phyloP scores from a whole-genome alignment of 2,797 vertebrate species.

The Manis javanica region DNA sequence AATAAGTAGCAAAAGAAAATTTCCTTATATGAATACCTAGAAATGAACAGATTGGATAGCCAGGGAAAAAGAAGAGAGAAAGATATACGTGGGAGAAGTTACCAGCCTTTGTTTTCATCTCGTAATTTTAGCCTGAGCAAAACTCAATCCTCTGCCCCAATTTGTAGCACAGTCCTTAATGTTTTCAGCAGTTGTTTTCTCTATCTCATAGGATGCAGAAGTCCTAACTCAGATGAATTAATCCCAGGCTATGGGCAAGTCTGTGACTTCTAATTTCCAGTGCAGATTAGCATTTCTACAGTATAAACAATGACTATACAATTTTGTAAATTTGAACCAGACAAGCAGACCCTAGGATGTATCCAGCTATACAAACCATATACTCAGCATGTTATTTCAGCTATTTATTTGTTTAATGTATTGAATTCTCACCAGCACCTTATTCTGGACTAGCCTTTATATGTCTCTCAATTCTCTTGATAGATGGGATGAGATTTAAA shows the following conservation, averaged over 20 bases:
- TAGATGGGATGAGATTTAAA: background rate
- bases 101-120: background rate
- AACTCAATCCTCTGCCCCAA: accelerated
- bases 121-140: background rate
- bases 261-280: background rate
- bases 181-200: background rate
- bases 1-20: background rate
- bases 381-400: background rate
- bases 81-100: background rate
- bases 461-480: background rate
- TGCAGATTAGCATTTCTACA: background rate
- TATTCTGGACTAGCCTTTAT: background rate
- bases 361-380: background rate
- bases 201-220: background rate
- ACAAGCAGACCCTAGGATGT: background rate
- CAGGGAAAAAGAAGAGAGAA: background rate
- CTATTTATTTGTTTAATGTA: background rate
- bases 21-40: background rate
- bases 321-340: background rate
- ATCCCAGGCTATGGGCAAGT: background rate
- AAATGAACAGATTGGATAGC: background rate
- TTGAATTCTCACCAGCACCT: background rate
- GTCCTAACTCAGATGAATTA: background rate
- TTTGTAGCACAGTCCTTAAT: background rate
- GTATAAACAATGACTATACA: background rate